A percentile compares a stretch with the other conserved stretches of the same genome.
Conservation (phyloP, 2,888 invertebrate species). For the Choreutis nemorana region DNA sequence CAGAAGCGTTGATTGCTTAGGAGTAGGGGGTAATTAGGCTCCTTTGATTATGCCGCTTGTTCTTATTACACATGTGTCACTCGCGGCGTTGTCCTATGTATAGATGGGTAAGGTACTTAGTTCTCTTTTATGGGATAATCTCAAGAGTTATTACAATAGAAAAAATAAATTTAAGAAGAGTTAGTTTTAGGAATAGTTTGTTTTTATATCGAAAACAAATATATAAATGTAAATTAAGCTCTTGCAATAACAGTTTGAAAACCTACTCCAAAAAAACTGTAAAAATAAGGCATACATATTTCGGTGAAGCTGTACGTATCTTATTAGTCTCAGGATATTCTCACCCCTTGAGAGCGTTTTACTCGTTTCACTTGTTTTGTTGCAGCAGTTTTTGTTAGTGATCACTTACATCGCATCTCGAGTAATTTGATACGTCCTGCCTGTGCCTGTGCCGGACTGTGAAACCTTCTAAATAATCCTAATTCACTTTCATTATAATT, state of each 20-base stretch:
- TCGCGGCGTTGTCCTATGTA: no score
- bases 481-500: no score
- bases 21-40: constrained; percentile 42
- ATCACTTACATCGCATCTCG: constrained; percentile 55
- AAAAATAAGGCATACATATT: constrained; percentile 27
- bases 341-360: constrained; percentile 33
- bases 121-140: constrained; percentile 17
- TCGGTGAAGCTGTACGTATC: constrained; percentile 57
- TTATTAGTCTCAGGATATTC: constrained; percentile 48
- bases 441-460: no score
- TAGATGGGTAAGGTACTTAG: constrained; percentile 27
- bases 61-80: constrained; percentile 42
- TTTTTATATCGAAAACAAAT: no score
- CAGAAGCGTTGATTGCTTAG: constrained; percentile 44
- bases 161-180: constrained; percentile 8
- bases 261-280: no score
- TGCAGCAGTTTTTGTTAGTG: constrained; percentile 37
- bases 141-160: constrained; percentile 1
- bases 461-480: no score
- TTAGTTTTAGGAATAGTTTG: constrained; percentile 10
- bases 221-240: no score
- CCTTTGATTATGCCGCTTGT: constrained; percentile 51
- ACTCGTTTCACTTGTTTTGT: constrained; percentile 30
- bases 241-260: no score
- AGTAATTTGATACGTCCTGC: constrained; percentile 63